Evolutionary conservation across 2,888 invertebrate genomes (phyloP).

Genomic region (Campoplex capitator): DNA sequence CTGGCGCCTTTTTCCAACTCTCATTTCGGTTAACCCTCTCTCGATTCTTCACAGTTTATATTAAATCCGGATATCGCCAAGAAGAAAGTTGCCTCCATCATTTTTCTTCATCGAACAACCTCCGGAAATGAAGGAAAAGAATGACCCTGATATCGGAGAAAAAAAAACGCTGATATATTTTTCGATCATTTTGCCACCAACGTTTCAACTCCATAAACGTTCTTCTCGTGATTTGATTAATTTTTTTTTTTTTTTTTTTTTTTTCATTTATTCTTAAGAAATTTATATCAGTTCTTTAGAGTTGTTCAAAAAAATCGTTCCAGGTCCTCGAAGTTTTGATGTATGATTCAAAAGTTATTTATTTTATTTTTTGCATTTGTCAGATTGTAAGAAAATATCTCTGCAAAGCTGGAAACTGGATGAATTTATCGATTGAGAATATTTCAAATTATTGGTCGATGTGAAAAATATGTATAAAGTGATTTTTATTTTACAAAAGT

Average conservation of each 20-base stretch:
- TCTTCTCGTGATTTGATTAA: too few species aligned
- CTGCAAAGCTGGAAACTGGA: neutral
- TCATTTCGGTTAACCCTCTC: slow-evolving; percentile 3
- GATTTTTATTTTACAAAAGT: neutral
- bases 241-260: too few species aligned
- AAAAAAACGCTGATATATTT: neutral
- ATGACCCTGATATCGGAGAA: neutral
- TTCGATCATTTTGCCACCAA: too few species aligned
- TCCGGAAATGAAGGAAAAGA: slow-evolving; percentile 25
- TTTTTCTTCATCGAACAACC: slow-evolving; percentile 16
- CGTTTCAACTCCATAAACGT: too few species aligned
- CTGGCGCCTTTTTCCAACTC: slow-evolving; percentile 52
- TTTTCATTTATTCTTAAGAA: too few species aligned
- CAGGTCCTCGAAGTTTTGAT: too few species aligned
- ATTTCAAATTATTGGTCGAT: neutral
- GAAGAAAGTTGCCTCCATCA: slow-evolving; percentile 15
- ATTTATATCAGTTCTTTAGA: too few species aligned
- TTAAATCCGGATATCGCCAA: slow-evolving; percentile 54
- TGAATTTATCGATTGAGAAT: neutral
- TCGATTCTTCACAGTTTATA: slow-evolving; percentile 34
- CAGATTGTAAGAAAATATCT: neutral
- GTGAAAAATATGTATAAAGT: neutral
- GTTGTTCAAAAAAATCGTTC: too few species aligned
- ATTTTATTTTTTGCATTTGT: neutral
- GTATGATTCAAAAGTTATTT: neutral